Percentiles rank a stretch among this genome's conserved stretches.
Evolutionary conservation across 2,797 vertebrate species (phyloP).

Genomic region (Petrocephalus sullivani): DNA sequence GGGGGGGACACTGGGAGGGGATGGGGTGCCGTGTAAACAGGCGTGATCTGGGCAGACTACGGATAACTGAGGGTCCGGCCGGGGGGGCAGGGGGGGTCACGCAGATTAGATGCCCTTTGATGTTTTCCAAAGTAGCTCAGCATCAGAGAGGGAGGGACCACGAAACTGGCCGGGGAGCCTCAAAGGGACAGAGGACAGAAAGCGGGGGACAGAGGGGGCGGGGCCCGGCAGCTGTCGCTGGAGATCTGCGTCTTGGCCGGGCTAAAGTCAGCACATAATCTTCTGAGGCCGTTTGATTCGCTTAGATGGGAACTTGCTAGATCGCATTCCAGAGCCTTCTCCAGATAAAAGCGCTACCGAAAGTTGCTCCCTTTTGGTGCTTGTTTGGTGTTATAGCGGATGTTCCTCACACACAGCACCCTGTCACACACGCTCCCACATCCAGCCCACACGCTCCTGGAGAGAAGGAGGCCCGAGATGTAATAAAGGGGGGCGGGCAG

Average conservation of each 20-base stretch:
- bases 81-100: conserved; percentile 27
- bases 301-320: conserved; percentile 35
- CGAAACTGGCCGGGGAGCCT: conserved; percentile 16
- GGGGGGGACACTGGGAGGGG: conserved; percentile 27
- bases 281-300: conserved; percentile 40
- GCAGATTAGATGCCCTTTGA: conserved; percentile 46
- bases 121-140: conserved; percentile 31
- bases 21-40: conserved; percentile 34
- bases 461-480: neutral
- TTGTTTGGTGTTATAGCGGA: neutral
- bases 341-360: neutral
- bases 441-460: no score
- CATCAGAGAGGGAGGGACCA: conserved; percentile 27
- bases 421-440: neutral
- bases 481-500: neutral
- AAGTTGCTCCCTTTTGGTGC: neutral
- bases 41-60: conserved; percentile 38
- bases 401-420: neutral
- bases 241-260: conserved; percentile 26
- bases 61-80: conserved; percentile 37
- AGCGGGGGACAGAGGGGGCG: conserved; percentile 30
- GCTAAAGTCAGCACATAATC: conserved; percentile 30
- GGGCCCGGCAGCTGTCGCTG: conserved; percentile 35
- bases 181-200: conserved; percentile 25
- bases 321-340: conserved; percentile 35